Evolutionary conservation across 37 sponge, comb jelly and placozoan species (phyloP), one percentile per base, ranked within the genome.

Genomic region (Chondrosia reniformis): DNA sequence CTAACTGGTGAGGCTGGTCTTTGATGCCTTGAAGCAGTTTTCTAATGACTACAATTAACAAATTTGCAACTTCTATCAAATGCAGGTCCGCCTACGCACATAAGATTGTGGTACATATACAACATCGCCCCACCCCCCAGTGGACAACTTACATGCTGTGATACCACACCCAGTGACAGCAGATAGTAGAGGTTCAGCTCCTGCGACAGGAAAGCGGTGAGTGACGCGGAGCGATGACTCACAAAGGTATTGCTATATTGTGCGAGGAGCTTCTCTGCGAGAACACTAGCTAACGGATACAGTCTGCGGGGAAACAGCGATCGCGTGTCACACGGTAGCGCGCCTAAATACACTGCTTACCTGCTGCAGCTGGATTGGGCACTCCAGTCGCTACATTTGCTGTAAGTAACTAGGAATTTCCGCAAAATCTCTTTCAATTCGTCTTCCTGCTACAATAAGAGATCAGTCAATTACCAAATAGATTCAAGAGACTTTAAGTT

Each of bases 71-170:
- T 46, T 91, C 91, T 7, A 81, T 84, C n/a, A 82, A 69, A 12
- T 71, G 76, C 40, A 81, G 42, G 45, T 83, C 76, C 15, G 80
- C 84, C 91, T 91, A 45, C 13, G 31, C 21, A 9, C 22, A 56
- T 24, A 4, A 56, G 3, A 56, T 19, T 10, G 58, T 24, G 9
- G n/a, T n/a, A n/a, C n/a, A n/a, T n/a, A n/a, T n/a, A n/a, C n/a
- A 6, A 56, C 58, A 56, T 2, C 58, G 27, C 58, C 3, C 58
- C 4, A 2, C 7, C 8, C 58, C 58, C n/a, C n/a, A n/a, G n/a
- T n/a, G n/a, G n/a, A n/a, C n/a, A n/a, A n/a, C n/a, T 67, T 73
- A 91, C 92, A 84, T 91, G 81, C 33, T 77, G 76, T 37, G 79
- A 32, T 6, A 84, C 54, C 25, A 80, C 72, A n/a, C 77, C 63